phyloP scores from a whole-genome alignment of 2,888 invertebrate genomes.

The Amiota communis region DNA sequence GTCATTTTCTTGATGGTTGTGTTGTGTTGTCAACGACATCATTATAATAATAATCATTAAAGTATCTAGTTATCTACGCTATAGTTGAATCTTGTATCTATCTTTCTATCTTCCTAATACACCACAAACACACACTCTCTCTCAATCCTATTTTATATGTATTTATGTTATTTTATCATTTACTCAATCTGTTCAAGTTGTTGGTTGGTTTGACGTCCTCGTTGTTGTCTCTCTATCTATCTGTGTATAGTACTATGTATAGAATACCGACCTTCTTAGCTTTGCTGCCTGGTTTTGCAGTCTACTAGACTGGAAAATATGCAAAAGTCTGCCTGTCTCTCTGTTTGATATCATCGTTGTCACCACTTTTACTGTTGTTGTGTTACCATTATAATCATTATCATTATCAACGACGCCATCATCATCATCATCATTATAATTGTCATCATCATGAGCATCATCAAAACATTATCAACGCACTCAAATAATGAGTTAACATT shows the following conservation, averaged over 20 bases:
- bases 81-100: no score
- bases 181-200: conserved; percentile 12
- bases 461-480: background rate
- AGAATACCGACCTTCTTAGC: no score
- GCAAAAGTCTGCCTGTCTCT: background rate
- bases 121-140: background rate
- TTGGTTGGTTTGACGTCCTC: background rate
- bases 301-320: conserved; percentile 29
- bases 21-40: background rate
- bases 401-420: background rate
- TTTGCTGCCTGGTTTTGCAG: conserved; percentile 11
- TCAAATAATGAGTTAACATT: conserved; percentile 28
- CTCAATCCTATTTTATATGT: background rate
- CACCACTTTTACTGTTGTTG: background rate
- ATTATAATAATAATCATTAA: conserved; percentile 12
- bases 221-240: background rate
- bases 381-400: background rate
- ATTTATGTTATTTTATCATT: background rate
- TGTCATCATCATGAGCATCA: background rate
- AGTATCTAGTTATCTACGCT: background rate
- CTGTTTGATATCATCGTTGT: conserved; percentile 41
- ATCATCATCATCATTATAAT: conserved; percentile 7
- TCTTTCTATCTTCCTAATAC: no score
- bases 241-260: no score
- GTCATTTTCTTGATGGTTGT: no score